A percentile compares a stretch with the other conserved stretches of the same genome.
Evolutionary conservation across 2,797 vertebrate species (phyloP).

Genomic region (Agapornis canus): DNA sequence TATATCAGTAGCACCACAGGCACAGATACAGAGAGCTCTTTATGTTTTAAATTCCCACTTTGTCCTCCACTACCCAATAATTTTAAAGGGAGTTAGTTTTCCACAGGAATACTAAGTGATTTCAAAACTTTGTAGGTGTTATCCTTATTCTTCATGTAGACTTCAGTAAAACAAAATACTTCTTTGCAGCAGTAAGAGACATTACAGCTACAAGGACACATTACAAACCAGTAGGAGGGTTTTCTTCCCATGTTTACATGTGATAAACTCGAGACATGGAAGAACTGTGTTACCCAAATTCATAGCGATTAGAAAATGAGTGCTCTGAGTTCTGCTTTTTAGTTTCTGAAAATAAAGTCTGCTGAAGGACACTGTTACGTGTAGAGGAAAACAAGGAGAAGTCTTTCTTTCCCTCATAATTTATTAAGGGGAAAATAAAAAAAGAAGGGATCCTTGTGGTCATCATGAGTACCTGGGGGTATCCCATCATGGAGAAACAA

Average conservation of each 20-base stretch:
- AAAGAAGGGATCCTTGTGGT: neutral
- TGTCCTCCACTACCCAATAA: neutral
- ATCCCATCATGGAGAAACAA: neutral
- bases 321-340: neutral
- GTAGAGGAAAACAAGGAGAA: neutral
- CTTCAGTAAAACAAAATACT: neutral
- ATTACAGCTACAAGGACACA: neutral
- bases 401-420: neutral
- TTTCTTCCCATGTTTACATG: neutral
- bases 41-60: slow-evolving; percentile 2
- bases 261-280: neutral
- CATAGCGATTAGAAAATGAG: neutral
- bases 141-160: neutral
- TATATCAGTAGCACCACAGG: neutral
- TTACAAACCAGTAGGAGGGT: neutral
- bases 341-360: neutral
- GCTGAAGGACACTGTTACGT: neutral
- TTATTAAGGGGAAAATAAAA: neutral
- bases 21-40: neutral
- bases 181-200: neutral
- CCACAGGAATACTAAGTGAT: neutral
- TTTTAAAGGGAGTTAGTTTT: neutral
- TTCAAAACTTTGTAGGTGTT: neutral
- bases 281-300: neutral
- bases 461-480: neutral